Conservation (phyloP, 2,797 vertebrate species). For the Gymnoscopelus braueri region DNA sequence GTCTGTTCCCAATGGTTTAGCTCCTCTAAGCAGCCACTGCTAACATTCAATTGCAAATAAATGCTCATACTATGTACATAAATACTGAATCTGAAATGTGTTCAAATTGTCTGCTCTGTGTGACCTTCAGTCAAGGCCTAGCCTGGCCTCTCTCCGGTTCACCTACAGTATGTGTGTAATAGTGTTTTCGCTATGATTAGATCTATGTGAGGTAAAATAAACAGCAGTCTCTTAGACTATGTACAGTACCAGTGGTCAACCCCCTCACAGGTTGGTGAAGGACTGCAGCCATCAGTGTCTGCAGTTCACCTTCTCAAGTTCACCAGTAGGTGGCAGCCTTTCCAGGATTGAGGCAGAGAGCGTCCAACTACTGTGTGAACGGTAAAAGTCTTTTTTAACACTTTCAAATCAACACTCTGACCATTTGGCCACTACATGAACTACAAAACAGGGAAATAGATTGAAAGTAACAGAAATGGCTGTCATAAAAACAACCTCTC, state of each 20-base stretch:
- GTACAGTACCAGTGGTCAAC: constrained; percentile 62
- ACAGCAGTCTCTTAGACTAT: constrained; percentile 72
- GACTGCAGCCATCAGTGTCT: constrained; percentile 44
- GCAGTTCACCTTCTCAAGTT: constrained; percentile 49
- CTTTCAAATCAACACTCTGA: constrained; percentile 57
- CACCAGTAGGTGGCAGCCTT: constrained; percentile 69
- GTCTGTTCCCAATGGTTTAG: constrained; percentile 51
- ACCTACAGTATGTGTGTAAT: constrained; percentile 38
- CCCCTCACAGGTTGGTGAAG: constrained; percentile 28
- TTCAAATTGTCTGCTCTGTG: constrained; percentile 53
- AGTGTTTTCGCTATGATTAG: constrained; percentile 62
- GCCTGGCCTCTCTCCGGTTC: constrained; percentile 38
- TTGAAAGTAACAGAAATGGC: constrained; percentile 55
- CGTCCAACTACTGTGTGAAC: constrained; percentile 69
- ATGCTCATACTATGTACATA: constrained; percentile 69
- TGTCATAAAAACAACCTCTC: constrained; percentile 38
- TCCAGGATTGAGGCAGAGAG: constrained; percentile 58
- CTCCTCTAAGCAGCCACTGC: constrained; percentile 53
- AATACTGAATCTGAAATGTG: constrained; percentile 63
- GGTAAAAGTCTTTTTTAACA: constrained; percentile 48
- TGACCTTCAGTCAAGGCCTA: constrained; percentile 32
- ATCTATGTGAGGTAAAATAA: constrained; percentile 74
- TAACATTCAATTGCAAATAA: constrained; percentile 74
- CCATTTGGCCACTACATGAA: constrained; percentile 65
- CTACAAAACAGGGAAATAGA: constrained; percentile 53